Percentiles rank a stretch among this genome's conserved stretches.
Evolutionary conservation across 2,797 vertebrate genomes (phyloP).

Genomic region (Esox lucius): DNA sequence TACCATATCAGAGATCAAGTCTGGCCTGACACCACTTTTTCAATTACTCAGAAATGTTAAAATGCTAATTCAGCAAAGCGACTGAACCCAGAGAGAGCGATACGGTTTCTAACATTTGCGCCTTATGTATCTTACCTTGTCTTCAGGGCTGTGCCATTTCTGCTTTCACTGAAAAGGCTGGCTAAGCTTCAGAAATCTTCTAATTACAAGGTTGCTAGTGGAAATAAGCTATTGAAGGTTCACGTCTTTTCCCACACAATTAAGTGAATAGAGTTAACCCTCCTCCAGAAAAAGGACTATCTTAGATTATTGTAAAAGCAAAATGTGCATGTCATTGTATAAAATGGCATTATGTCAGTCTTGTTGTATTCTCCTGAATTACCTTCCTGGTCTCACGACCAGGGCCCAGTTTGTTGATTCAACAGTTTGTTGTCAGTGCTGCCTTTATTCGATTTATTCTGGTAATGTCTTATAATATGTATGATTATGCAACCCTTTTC

Average conservation of each 20-base stretch:
- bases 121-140: neutral
- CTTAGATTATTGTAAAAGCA: neutral
- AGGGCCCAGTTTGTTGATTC: constrained; percentile 37
- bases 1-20: constrained; percentile 63
- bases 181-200: neutral
- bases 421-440: constrained; percentile 39
- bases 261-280: neutral
- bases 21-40: constrained; percentile 73
- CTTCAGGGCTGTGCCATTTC: neutral
- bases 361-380: neutral
- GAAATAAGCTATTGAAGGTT: neutral
- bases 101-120: neutral
- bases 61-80: constrained; percentile 74
- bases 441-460: constrained; percentile 47
- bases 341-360: neutral
- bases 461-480: constrained; percentile 35
- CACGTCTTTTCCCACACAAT: neutral
- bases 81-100: constrained; percentile 55
- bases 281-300: neutral
- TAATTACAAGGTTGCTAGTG: constrained; percentile 4
- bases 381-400: neutral
- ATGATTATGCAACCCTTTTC: constrained; percentile 42
- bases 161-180: neutral
- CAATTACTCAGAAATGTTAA: constrained; percentile 73
- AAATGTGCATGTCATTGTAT: neutral